Percentiles rank a stretch among this genome's conserved stretches.
phyloP scores from a whole-genome alignment of 2,113 vertebrate species.

The Cyprinodon brontotheroides region DNA sequence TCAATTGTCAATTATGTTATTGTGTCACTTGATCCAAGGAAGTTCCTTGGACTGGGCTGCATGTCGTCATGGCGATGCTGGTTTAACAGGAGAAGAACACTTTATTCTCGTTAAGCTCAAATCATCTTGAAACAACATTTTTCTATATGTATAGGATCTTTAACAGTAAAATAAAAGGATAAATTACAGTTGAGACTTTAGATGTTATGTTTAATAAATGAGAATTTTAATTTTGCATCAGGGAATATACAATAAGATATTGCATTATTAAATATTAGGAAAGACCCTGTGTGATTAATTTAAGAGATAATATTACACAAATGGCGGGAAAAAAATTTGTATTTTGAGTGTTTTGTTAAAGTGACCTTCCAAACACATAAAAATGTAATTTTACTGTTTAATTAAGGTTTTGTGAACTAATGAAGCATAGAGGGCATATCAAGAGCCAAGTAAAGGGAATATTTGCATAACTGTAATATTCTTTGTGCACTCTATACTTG shows the following conservation, averaged over 20 bases:
- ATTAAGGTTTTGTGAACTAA: slow-evolving; percentile 48
- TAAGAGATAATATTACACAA: slow-evolving; percentile 32
- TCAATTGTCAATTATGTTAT: slow-evolving; percentile 71
- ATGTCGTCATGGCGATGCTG: slow-evolving; percentile 34
- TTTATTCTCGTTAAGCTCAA: slow-evolving; percentile 25
- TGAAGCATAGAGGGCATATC: slow-evolving; percentile 17
- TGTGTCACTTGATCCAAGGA: slow-evolving; percentile 58
- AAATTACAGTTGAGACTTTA: slow-evolving; percentile 57
- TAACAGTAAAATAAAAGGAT: slow-evolving; percentile 54
- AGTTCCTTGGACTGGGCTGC: slow-evolving; percentile 38
- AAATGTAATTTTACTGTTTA: slow-evolving; percentile 37
- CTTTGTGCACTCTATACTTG: slow-evolving; percentile 4
- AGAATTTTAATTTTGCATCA: slow-evolving; percentile 50
- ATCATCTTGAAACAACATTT: slow-evolving; percentile 56
- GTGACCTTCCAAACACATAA: slow-evolving; percentile 15
- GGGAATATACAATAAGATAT: slow-evolving; percentile 31
- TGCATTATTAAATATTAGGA: slow-evolving; percentile 48
- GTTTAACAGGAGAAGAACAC: slow-evolving; percentile 32
- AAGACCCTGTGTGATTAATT: slow-evolving; percentile 20
- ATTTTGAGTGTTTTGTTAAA: slow-evolving; percentile 33
- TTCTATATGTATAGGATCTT: slow-evolving; percentile 62
- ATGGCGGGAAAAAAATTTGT: neutral
- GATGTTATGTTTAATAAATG: slow-evolving; percentile 45
- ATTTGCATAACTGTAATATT: slow-evolving; percentile 8
- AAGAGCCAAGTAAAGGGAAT: slow-evolving; percentile 2